Evolutionary conservation across 2,888 invertebrate species (phyloP).

Genomic region (Junonia oenone): DNA sequence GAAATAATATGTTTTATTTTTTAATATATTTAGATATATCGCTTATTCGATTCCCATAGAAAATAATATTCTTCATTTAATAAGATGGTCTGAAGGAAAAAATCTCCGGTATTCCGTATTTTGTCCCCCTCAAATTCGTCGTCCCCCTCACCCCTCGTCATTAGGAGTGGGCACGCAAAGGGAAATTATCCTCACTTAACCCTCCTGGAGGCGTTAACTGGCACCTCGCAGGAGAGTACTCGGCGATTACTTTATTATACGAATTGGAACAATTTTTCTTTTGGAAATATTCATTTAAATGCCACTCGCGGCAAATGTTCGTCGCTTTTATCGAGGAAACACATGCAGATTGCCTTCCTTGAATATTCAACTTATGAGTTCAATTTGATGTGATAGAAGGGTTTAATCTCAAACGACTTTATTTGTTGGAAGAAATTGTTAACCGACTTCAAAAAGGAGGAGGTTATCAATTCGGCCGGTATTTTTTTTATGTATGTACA

Average conservation of each 20-base stretch:
- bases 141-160: conserved; percentile 48
- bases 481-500: too few species aligned
- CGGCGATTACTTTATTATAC: conserved; percentile 74
- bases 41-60: not conserved
- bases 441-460: too few species aligned
- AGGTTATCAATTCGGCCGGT: too few species aligned
- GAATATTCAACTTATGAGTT: not conserved
- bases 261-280: conserved; percentile 68
- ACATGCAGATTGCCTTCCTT: conserved; percentile 2
- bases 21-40: not conserved
- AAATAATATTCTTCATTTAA: not conserved
- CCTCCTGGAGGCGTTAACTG: conserved; percentile 77
- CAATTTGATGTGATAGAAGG: not conserved
- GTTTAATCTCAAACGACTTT: too few species aligned
- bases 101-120: conserved; percentile 31
- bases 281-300: conserved; percentile 37
- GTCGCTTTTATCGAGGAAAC: conserved; percentile 7
- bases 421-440: too few species aligned
- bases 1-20: not conserved
- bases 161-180: conserved; percentile 75
- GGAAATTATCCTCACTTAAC: conserved; percentile 79
- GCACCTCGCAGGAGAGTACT: conserved; percentile 73
- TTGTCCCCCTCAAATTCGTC: conserved; percentile 31
- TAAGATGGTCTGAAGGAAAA: conserved; percentile 11
- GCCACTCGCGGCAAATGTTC: conserved; percentile 7